Evolutionary conservation across 2,888 invertebrate genomes (phyloP).

Genomic region (Ormyrus labotus): DNA sequence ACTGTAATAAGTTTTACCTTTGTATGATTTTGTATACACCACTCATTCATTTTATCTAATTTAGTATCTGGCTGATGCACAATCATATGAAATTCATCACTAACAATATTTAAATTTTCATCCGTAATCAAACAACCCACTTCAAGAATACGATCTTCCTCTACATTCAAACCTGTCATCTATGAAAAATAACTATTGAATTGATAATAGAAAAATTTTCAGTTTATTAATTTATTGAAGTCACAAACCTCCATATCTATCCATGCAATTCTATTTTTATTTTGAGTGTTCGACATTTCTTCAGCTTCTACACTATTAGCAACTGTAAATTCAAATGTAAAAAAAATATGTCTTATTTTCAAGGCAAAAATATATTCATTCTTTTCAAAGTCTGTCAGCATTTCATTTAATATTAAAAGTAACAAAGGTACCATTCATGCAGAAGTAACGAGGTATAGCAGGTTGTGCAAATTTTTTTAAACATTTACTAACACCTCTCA

Average conservation of each 20-base stretch:
- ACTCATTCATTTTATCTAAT: conserved; percentile 87
- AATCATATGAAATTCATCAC: conserved; percentile 85
- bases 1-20: conserved; percentile 77
- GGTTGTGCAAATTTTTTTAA: conserved; percentile 32
- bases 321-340: conserved; percentile 13
- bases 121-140: conserved; percentile 94
- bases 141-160: conserved; percentile 89
- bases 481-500: conserved; percentile 27
- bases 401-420: conserved; percentile 3
- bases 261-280: conserved; percentile 80
- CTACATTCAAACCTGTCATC: conserved; percentile 93
- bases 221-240: neutral
- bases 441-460: conserved; percentile 9
- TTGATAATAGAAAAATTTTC: conserved; percentile 2
- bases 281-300: conserved; percentile 46
- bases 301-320: conserved; percentile 1
- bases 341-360: conserved; percentile 3
- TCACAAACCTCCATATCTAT: conserved; percentile 81
- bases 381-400: neutral
- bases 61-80: conserved; percentile 86
- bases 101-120: conserved; percentile 84
- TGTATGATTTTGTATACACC: conserved; percentile 89
- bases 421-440: conserved; percentile 43
- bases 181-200: conserved; percentile 67
- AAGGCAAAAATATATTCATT: no score